Conservation (phyloP, 64 coral and sea anemone genomes). For the Actinia equina region DNA sequence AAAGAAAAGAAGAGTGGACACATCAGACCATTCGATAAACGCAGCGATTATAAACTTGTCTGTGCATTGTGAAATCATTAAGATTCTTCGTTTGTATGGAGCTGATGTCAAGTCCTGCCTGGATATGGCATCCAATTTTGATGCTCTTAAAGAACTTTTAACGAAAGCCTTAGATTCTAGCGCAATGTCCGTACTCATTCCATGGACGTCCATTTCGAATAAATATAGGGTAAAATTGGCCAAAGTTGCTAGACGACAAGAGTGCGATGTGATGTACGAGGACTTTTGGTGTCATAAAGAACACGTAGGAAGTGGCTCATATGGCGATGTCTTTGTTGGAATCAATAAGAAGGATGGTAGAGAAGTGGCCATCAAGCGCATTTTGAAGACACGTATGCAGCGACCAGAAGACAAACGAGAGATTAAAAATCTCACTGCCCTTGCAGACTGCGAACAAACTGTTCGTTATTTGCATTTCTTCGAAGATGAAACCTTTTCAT, state of each 20-base stretch:
- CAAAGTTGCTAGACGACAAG: slow-evolving; percentile 14
- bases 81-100: background rate
- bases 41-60: background rate
- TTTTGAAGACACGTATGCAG: background rate
- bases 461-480: too few relatives aligned
- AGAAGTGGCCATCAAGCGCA: slow-evolving; percentile 23
- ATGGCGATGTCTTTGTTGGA: too few relatives aligned
- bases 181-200: background rate
- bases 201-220: background rate
- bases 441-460: too few relatives aligned
- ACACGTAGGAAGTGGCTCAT: too few relatives aligned
- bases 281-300: too few relatives aligned
- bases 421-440: too few relatives aligned
- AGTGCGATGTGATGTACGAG: background rate
- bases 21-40: background rate
- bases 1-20: too few relatives aligned
- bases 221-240: background rate
- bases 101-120: background rate
- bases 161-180: background rate
- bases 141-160: background rate
- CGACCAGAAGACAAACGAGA: too few relatives aligned
- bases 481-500: too few relatives aligned
- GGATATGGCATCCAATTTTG: background rate
- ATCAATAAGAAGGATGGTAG: too few relatives aligned
- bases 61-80: slow-evolving; percentile 12